Base-by-base conservation (phyloP, 2,888 invertebrate genomes). In the Tromatobia lineatoria region DNA sequence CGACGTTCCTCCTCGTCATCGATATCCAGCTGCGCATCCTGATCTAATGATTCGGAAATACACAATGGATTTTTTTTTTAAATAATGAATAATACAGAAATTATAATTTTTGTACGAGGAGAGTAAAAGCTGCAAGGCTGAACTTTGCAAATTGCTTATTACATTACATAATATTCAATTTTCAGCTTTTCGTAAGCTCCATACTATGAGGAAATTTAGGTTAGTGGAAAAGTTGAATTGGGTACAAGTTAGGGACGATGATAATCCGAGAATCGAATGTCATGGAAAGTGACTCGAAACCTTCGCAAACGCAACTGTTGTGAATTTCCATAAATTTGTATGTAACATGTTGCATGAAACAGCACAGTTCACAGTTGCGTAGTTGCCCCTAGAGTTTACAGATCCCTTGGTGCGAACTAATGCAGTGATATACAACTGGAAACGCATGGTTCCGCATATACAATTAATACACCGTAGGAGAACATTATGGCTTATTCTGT, bases 1-100 rank as follows among this genome's bases (percentile, higher is more conserved):
- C 89, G 93, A 82, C 87, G 94, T 88, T 91, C 93, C 76, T 90
- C 94, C 94, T 89, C 95, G 94, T 93, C 95, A 95, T 93, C 95
- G 95, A 85, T 86, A 47, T 87, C 90, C 8, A 86, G 87, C n/a
- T 87, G 73, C 8, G 82, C 66, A 18, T 90, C 89, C 71, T 86
- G 88, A 64, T 89, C 88, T 87, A 20, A 45, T 34, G 42, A 0
- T 34, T 7, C 29, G 23, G 45, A 13, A 13, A 52, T 18, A 34
- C 4, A 70, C n/a, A 52, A 70, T 11, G 3, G n/a, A n/a, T n/a
- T n/a, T n/a, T n/a, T n/a, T n/a, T n/a, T n/a, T n/a, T n/a, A n/a
- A n/a, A n/a, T n/a, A n/a, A n/a, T 11, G 25, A 23, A 25, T 67
- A 20, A 42, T 2, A 42, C 25, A 45, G 2, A 47, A 67, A 47